These are phyloP conservation scores for Creontiades dilutus DNA, from an alignment of 2,888 invertebrate species.

Conservation along the genomic window DNA sequence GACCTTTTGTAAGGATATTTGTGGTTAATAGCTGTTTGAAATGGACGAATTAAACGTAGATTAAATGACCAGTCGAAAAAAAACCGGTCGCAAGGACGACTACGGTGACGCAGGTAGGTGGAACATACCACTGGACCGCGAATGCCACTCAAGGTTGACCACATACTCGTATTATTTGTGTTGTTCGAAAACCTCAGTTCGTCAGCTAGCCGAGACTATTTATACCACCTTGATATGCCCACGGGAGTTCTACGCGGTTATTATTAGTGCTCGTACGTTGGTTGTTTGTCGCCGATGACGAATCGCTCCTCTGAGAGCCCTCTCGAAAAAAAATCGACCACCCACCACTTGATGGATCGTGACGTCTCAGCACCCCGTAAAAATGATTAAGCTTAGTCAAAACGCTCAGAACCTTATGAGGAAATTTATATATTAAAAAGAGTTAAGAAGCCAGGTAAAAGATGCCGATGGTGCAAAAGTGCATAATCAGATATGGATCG, in stretches of 20 bases:
- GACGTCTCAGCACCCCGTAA: not conserved
- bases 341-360: constrained; percentile 1
- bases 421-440: no score
- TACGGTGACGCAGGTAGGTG: not conserved
- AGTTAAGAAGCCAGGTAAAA: no score
- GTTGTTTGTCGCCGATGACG: constrained; percentile 38
- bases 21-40: no score
- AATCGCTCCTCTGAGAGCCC: not conserved
- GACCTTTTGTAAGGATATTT: no score
- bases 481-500: no score
- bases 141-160: constrained; percentile 16
- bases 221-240: not conserved
- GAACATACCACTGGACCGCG: not conserved
- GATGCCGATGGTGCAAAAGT: no score
- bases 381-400: no score
- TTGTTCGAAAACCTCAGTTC: not conserved
- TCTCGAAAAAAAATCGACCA: not conserved
- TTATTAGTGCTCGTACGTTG: not conserved
- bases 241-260: constrained; percentile 15
- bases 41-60: no score
- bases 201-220: not conserved
- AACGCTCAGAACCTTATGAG: no score
- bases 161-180: not conserved
- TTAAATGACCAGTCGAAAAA: no score
- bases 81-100: no score